These are phyloP conservation scores for Mergus octosetaceus DNA, from an alignment of 2,797 vertebrate species.

Conservation along the genomic window DNA sequence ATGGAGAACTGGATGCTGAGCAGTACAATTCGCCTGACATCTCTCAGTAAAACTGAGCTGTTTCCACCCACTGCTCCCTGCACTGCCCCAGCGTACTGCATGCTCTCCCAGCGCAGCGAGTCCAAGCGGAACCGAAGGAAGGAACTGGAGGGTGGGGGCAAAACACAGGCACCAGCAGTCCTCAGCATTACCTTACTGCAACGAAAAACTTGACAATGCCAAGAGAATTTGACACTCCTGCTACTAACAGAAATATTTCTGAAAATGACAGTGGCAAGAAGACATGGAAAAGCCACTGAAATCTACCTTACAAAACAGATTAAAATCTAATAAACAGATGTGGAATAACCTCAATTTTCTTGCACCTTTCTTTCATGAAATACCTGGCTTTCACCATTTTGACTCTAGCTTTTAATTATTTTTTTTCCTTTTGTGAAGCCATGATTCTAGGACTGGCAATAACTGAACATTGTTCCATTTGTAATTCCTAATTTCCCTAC, in stretches of 20 bases:
- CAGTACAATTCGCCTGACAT: neutral
- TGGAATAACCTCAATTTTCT: neutral
- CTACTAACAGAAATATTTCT: neutral
- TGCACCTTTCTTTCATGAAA: neutral
- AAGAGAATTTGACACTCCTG: neutral
- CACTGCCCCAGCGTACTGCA: no score
- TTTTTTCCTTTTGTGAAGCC: neutral
- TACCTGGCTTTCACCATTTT: neutral
- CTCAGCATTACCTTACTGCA: neutral
- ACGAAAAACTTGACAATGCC: neutral
- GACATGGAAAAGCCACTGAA: neutral
- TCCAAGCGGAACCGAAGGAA: neutral
- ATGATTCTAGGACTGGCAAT: neutral
- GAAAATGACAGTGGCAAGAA: neutral
- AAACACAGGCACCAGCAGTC: neutral
- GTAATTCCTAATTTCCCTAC: neutral
- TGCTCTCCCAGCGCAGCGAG: neutral
- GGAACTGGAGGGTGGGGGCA: neutral
- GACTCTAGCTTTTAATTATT: neutral
- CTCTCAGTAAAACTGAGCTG: neutral
- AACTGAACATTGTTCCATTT: neutral
- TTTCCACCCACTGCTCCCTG: neutral
- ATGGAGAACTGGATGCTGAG: neutral
- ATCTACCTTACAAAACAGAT: neutral
- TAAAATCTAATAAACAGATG: neutral